Percentiles rank a stretch among this genome's conserved stretches.
These are phyloP conservation scores for Lycopodina hypogea DNA, from an alignment of 37 sponge, comb jelly and placozoan species.

Conservation along the genomic window DNA sequence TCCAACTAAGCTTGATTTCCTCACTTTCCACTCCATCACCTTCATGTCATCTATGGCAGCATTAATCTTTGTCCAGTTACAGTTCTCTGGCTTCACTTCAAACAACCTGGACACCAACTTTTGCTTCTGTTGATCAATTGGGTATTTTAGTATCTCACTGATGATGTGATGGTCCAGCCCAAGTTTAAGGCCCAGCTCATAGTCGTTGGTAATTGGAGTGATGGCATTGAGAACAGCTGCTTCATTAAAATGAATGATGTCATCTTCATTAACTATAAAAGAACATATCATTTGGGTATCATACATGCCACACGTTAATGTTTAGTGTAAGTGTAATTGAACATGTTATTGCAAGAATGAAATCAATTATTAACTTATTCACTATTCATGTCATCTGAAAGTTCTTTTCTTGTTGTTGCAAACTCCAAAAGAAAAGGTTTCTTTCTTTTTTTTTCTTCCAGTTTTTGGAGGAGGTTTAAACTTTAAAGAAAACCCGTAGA, in stretches of 20 bases:
- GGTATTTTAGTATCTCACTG: neutral
- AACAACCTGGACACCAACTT: neutral
- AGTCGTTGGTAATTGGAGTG: neutral
- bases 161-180: neutral
- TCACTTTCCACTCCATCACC: neutral
- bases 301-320: too few species aligned
- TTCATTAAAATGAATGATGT: neutral
- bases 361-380: too few species aligned
- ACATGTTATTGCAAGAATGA: too few species aligned
- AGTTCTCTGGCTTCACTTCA: neutral
- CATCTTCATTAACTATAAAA: neutral
- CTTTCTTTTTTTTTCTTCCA: too few species aligned
- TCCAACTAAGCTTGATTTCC: neutral
- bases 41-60: neutral
- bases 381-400: too few species aligned
- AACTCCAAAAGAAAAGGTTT: too few species aligned
- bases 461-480: too few species aligned
- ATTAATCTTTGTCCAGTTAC: neutral
- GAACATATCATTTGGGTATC: too few species aligned
- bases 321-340: too few species aligned
- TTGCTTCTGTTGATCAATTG: neutral
- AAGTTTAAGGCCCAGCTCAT: neutral
- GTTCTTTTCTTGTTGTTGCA: too few species aligned
- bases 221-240: slow-evolving; percentile 3
- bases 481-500: too few species aligned